Percentiles rank a stretch among this genome's conserved stretches.
Conservation (phyloP, 2,113 vertebrate genomes). For the Odocoileus hemionus region DNA sequence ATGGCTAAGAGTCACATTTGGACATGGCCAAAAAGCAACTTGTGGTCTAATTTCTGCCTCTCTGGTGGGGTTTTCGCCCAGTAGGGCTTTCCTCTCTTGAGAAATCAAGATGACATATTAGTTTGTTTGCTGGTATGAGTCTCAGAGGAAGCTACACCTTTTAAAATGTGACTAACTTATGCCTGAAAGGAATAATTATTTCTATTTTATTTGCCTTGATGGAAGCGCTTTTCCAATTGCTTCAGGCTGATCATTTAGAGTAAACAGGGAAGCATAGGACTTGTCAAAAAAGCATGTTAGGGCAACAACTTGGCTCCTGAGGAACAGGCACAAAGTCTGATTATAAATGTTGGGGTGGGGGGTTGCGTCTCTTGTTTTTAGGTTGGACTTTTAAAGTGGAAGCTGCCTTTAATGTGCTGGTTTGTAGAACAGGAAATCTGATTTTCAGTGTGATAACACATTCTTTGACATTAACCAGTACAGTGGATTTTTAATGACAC, state of each 20-base stretch:
- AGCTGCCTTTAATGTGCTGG: conserved; percentile 61
- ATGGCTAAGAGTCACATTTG: background rate
- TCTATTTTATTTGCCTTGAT: conserved; percentile 59
- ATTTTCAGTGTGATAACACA: conserved; percentile 65
- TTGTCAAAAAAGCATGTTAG: conserved; percentile 45
- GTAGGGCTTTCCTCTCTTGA: background rate
- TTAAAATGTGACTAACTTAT: conserved; percentile 64
- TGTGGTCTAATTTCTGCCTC: background rate
- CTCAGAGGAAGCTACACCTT: conserved; percentile 16
- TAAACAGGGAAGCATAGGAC: conserved; percentile 26
- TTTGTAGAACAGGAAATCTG: conserved; percentile 57
- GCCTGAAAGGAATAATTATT: conserved; percentile 64
- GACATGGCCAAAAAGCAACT: background rate
- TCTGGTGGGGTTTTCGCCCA: background rate
- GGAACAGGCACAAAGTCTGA: conserved; percentile 14
- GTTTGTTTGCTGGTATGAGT: background rate
- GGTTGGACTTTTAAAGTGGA: conserved; percentile 58
- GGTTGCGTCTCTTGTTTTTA: conserved; percentile 46
- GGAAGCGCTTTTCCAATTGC: conserved; percentile 56
- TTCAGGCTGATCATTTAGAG: conserved; percentile 40
- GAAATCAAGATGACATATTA: background rate
- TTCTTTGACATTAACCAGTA: conserved; percentile 61
- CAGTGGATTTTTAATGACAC: conserved; percentile 60
- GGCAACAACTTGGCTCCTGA: conserved; percentile 11
- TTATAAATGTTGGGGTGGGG: background rate